These are phyloP conservation scores for Myotis brandtii DNA, from an alignment of 2,113 vertebrate genomes.

Conservation along the genomic window DNA sequence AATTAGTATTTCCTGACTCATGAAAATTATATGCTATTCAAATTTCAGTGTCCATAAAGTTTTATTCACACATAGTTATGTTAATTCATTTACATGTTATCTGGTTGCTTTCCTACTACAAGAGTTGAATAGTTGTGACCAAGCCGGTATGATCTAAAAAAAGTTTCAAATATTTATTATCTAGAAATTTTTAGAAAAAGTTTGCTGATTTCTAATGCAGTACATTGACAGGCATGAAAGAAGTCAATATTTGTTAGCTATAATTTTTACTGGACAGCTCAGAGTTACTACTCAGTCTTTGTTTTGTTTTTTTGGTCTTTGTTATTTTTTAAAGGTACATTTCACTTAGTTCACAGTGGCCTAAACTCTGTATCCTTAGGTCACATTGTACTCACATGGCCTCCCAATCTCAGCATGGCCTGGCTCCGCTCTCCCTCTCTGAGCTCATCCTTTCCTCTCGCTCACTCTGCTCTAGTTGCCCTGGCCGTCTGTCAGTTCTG, in stretches of 20 bases:
- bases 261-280: background rate
- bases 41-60: background rate
- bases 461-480: constrained; percentile 13
- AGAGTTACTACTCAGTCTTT: background rate
- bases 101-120: background rate
- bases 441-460: constrained; percentile 32
- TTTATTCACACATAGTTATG: background rate
- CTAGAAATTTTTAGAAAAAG: background rate
- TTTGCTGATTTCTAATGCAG: background rate
- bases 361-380: background rate
- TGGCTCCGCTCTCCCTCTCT: background rate
- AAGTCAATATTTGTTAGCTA: background rate
- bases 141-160: background rate
- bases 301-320: background rate
- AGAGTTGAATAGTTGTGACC: background rate
- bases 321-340: background rate
- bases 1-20: constrained; percentile 29
- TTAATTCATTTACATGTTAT: background rate
- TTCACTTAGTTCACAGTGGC: background rate
- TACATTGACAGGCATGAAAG: background rate
- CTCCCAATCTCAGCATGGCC: background rate
- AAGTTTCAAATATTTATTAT: background rate
- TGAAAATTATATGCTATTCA: constrained; percentile 46
- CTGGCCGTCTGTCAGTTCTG: constrained; percentile 39
- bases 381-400: background rate